Evolutionary conservation across 2,888 invertebrate genomes (phyloP), one percentile per base, ranked within the genome.

Genomic region (Xanthorhoe designata): DNA sequence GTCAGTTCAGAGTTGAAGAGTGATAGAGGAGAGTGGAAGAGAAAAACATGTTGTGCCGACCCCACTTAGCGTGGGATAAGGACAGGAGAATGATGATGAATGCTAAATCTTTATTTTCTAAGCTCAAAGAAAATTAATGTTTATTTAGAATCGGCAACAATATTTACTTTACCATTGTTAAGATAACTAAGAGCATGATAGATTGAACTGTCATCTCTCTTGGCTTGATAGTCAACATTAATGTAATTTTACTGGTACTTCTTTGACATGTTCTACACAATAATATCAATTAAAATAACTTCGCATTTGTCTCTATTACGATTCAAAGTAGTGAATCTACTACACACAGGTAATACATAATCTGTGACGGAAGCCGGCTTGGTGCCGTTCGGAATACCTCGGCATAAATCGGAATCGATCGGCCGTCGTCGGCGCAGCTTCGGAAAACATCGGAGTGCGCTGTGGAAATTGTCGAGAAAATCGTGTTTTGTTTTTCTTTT

Each of bases 321-420:
- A 6, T 1, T 47, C 47, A 8, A 15, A 47, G 17, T 47, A 57
- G 57, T 57, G 58, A 58, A 10, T 49, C 58, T 49, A 35, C 18
- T 18, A 8, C n/a, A 58, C 15, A 1, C n/a, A n/a, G n/a, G 72
- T 64, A 53, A 64, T 72, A 71, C 73, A 7, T 17, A 29, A 17
- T 50, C 58, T 58, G 58, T 50, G 58, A 24, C 51, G 59, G 62
- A 54, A 58, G 63, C 38, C 47, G n/a, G 56, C 35, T 62, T 69
- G 69, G 71, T 13, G 10, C 35, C 18, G 52, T 51, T 69, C 71
- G 73, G 58, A 32, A 18, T 10, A 17, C 10, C 56, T 81, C 82
- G 82, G 72, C 49, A 38, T 49, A 47, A 53, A 51, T 80, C 79
- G 80, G 71, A 57, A 64, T 49, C 56, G 10, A 60, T 68, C 72